Percentiles rank a stretch among this genome's conserved stretches.
These are phyloP conservation scores for Paramisgurnus dabryanus DNA, from an alignment of 2,113 vertebrate genomes.

Conservation along the genomic window DNA sequence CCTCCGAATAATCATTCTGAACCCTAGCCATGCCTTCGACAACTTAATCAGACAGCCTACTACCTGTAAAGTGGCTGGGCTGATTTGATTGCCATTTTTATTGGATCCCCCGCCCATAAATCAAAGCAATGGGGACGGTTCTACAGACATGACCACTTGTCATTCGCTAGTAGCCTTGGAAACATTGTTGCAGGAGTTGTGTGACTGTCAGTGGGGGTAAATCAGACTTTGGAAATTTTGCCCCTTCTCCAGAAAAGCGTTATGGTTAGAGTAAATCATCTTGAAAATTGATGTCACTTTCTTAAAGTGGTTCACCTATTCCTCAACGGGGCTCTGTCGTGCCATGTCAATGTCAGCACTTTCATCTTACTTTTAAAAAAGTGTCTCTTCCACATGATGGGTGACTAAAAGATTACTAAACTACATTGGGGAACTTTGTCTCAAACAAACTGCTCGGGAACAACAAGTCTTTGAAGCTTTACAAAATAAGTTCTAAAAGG, in stretches of 20 bases:
- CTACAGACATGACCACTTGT: conserved; percentile 80
- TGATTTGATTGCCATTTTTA: conserved; percentile 87
- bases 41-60: conserved; percentile 84
- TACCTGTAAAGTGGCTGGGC: conserved; percentile 84
- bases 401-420: conserved; percentile 4
- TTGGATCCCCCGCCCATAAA: conserved; percentile 80
- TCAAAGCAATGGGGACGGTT: conserved; percentile 82
- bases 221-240: conserved; percentile 79
- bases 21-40: conserved; percentile 82
- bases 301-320: conserved; percentile 79
- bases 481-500: not conserved
- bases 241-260: conserved; percentile 70
- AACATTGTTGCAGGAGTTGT: conserved; percentile 80
- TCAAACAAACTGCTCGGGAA: conserved; percentile 2
- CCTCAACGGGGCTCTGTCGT: conserved; percentile 78
- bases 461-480: not conserved
- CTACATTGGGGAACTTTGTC: conserved; percentile 11
- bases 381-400: conserved; percentile 55
- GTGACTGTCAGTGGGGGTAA: conserved; percentile 78
- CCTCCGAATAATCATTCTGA: conserved; percentile 81
- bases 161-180: conserved; percentile 83
- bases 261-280: conserved; percentile 77
- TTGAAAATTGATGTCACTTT: conserved; percentile 82
- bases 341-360: conserved; percentile 81
- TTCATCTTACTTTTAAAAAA: conserved; percentile 71